Conservation (phyloP, 2,797 vertebrate species). For the Crypturellus tataupa region DNA sequence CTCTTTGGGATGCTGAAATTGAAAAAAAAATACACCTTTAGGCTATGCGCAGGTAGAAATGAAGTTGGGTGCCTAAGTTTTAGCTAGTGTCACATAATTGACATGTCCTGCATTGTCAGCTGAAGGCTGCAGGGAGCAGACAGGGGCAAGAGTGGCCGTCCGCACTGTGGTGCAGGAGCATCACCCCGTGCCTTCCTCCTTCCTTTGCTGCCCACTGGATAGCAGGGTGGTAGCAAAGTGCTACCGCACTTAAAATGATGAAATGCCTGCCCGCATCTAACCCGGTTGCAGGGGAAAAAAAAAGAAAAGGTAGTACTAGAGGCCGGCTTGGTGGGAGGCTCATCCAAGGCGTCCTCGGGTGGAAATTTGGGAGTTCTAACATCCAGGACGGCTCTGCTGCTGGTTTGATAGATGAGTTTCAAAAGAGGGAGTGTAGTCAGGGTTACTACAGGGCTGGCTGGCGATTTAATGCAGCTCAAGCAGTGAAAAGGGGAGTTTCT, state of each 20-base stretch:
- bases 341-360: not conserved
- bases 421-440: not conserved
- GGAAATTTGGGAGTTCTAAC: not conserved
- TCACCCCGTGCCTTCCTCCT: not conserved
- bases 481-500: not conserved
- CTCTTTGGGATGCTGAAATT: not conserved
- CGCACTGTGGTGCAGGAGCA: not conserved
- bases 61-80: not conserved
- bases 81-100: not conserved
- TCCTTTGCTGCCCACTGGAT: not conserved
- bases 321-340: not conserved
- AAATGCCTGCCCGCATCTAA: constrained; percentile 17
- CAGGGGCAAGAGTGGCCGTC: not conserved
- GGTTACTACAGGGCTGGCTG: not conserved
- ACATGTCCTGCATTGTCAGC: not conserved
- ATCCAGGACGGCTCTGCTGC: not conserved
- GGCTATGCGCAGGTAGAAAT: not conserved
- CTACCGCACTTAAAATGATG: constrained; percentile 11
- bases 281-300: not conserved
- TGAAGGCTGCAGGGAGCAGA: not conserved
- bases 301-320: not conserved
- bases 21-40: not conserved
- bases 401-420: not conserved
- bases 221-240: not conserved
- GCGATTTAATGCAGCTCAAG: not conserved